phyloP scores from a whole-genome alignment of 2,888 invertebrate species.

The Yponomeuta malinellus region DNA sequence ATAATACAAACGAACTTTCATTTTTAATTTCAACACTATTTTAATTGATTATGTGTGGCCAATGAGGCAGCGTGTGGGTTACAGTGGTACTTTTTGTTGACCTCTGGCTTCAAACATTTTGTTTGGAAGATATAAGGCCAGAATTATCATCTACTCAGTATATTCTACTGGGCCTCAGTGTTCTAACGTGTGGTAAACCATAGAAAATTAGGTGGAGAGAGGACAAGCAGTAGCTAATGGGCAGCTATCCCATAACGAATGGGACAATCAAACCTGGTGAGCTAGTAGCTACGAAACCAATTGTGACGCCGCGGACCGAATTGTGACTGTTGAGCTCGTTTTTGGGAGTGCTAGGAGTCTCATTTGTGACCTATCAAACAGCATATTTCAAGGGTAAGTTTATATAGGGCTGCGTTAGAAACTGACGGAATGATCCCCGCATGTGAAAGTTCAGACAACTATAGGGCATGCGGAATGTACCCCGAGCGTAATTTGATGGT shows the following conservation, averaged over 20 bases:
- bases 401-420: no score
- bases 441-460: no score
- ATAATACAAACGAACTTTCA: not conserved
- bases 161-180: not conserved
- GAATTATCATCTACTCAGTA: not conserved
- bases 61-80: slow-evolving; percentile 26
- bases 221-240: slow-evolving; percentile 45
- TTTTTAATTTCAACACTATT: slow-evolving; percentile 19
- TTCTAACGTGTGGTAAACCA: slow-evolving; percentile 42
- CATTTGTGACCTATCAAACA: no score
- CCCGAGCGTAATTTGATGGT: no score
- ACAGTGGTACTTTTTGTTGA: not conserved
- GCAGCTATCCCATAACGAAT: slow-evolving; percentile 60
- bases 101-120: not conserved
- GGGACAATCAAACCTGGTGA: slow-evolving; percentile 39
- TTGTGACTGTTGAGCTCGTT: slow-evolving; percentile 6
- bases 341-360: no score
- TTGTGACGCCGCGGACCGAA: slow-evolving; percentile 25
- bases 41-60: slow-evolving; percentile 53
- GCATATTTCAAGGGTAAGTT: no score
- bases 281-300: slow-evolving; percentile 38
- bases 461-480: no score
- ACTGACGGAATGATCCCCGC: no score
- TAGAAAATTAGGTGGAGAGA: slow-evolving; percentile 51
- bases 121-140: not conserved